These are phyloP conservation scores for Amphipyra berbera DNA, from an alignment of 2,888 invertebrate species.

Conservation along the genomic window DNA sequence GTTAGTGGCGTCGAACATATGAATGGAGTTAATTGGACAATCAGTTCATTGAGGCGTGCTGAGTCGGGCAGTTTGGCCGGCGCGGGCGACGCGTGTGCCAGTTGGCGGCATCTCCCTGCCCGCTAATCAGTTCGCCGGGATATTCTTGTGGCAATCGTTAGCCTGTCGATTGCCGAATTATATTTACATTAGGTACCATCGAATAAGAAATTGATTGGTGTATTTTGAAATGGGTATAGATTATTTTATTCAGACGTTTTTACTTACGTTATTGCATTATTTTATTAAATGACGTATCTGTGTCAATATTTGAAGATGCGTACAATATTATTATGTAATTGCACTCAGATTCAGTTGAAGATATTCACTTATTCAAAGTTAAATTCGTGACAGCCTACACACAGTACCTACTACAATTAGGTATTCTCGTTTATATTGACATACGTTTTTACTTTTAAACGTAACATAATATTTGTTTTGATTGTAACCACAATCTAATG, in stretches of 20 bases:
- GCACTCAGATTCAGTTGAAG: conserved; percentile 42
- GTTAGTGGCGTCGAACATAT: conserved; percentile 75
- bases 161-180: conserved; percentile 49
- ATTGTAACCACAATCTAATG: conserved; percentile 13
- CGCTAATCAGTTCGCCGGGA: conserved; percentile 77
- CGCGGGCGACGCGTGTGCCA: conserved; percentile 76
- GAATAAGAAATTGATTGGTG: conserved; percentile 18
- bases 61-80: conserved; percentile 80
- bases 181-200: conserved; percentile 33
- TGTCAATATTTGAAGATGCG: conserved; percentile 42
- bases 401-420: conserved; percentile 1
- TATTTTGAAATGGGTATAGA: conserved; percentile 2
- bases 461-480: conserved; percentile 22
- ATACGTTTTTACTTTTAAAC: conserved; percentile 7
- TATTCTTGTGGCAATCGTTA: conserved; percentile 65
- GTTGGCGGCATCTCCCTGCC: conserved; percentile 75
- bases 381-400: conserved; percentile 23
- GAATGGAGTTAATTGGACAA: conserved; percentile 87
- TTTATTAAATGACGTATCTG: conserved; percentile 25
- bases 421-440: background rate
- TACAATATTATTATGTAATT: conserved; percentile 58
- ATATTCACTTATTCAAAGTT: conserved; percentile 26
- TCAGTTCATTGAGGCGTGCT: conserved; percentile 83
- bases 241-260: background rate
- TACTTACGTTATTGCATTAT: conserved; percentile 34